Percentiles rank a stretch among this genome's conserved stretches.
Evolutionary conservation across 2,888 invertebrate genomes (phyloP).

Genomic region (Acronicta aceris): DNA sequence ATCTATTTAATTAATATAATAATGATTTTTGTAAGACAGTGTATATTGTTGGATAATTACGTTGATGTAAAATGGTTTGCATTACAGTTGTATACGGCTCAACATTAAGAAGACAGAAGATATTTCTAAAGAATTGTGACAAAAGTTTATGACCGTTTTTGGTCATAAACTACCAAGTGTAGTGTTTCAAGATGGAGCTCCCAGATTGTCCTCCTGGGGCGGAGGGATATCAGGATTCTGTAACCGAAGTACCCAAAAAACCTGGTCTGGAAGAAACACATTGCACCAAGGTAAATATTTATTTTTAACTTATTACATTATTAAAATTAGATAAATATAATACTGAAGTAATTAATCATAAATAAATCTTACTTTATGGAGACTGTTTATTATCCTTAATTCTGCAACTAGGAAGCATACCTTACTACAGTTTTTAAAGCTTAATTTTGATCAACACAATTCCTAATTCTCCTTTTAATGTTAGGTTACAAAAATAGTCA

Average conservation of each 20-base stretch:
- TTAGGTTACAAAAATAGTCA: too few species aligned
- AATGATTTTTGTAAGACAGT: conserved; percentile 54
- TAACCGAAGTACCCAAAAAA: conserved; percentile 79
- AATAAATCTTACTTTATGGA: conserved; percentile 50
- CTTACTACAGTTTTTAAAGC: conserved; percentile 12
- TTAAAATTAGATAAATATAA: conserved; percentile 30
- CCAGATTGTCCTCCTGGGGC: conserved; percentile 86
- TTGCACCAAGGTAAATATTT: conserved; percentile 85
- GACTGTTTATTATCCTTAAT: conserved; percentile 55
- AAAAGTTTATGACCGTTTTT: conserved; percentile 76
- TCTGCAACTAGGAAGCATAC: conserved; percentile 14
- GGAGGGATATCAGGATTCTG: conserved; percentile 84
- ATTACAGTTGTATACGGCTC: conserved; percentile 69
- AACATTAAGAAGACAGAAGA: conserved; percentile 66
- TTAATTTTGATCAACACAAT: conserved; percentile 9
- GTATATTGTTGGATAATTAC: conserved; percentile 30
- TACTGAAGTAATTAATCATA: conserved; percentile 41
- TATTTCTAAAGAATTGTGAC: conserved; percentile 62
- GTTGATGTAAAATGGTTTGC: conserved; percentile 65
- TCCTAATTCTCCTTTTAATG: conserved; percentile 17
- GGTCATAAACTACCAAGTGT: conserved; percentile 85
- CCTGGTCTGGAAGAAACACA: conserved; percentile 62
- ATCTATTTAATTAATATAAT: conserved; percentile 73
- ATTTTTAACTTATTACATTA: conserved; percentile 40
- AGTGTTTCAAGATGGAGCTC: conserved; percentile 85